These are phyloP conservation scores for Todiramphus chloris DNA, from an alignment of 2,113 vertebrate species.

Conservation along the genomic window DNA sequence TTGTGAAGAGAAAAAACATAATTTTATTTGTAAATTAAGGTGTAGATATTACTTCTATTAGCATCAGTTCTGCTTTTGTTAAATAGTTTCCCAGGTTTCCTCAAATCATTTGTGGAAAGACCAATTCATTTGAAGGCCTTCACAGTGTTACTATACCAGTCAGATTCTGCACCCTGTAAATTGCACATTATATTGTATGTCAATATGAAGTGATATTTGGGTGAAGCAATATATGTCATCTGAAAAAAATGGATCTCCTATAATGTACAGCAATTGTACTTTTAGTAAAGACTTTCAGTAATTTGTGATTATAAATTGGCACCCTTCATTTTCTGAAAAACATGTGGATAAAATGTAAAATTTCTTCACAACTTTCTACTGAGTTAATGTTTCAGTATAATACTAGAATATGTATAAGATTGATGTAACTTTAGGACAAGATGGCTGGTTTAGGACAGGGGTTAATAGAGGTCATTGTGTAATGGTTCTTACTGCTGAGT, in stretches of 20 bases:
- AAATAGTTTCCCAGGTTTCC: neutral
- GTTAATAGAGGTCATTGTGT: neutral
- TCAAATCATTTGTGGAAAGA: neutral
- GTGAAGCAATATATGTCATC: neutral
- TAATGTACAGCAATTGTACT: neutral
- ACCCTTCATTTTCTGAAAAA: neutral
- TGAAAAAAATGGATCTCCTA: neutral
- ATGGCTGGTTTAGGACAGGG: neutral
- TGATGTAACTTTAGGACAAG: neutral
- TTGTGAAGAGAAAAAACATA: constrained; percentile 48
- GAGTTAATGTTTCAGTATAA: neutral
- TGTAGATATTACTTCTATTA: neutral
- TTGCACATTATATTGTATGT: neutral
- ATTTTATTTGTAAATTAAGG: constrained; percentile 35
- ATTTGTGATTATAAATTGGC: neutral
- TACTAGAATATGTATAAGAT: neutral
- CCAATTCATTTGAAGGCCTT: neutral
- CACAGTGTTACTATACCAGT: neutral
- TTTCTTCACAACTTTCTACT: neutral
- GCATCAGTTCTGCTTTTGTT: neutral
- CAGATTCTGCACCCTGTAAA: neutral
- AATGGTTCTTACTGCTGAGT: neutral
- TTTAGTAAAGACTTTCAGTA: neutral
- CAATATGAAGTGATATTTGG: fast-evolving
- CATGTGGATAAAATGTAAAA: neutral